Base-by-base conservation (phyloP, 2,113 vertebrate genomes). In the Oncorhynchus tshawytscha region DNA sequence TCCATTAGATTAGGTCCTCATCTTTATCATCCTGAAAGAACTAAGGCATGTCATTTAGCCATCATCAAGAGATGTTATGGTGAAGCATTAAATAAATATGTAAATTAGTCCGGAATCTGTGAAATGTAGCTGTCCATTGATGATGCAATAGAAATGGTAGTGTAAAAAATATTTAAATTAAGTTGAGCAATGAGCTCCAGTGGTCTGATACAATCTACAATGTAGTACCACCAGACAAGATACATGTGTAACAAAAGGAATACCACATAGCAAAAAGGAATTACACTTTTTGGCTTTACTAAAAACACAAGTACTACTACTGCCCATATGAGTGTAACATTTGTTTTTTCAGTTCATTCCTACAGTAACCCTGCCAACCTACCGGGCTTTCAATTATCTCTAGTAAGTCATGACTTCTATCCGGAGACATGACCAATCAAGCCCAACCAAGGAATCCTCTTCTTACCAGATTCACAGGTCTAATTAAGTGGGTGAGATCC, bases 181-280 rank as follows among this genome's bases (percentile, higher is more conserved):
- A 90, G 84, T 89, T 82, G 86, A 86, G 48, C 12, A 82, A 92
- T 91, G 88, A 90, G 87, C 86, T 91, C 87, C 90, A 92, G 91
- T 91, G 90, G 92, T 91, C 91, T 87, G 87, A 92, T 91, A 93
- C 93, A 91, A 93, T 91, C 88, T 91, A 92, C 87, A 93, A 90
- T 88, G 91, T 87, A 91, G 90, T 89, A 92, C 90, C 86, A 45
- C 39, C 39, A 45, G 9, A 88, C 51, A 79, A 84, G 86, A 85
- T 86, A 82, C 86, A 73, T 67, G 81, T 78, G 88, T 78, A 66
- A 86, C 31, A 80, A 80, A 79, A 45, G 7, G 8, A 39, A 39
- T 39, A 39, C 39, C 8, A 39, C 39, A 1, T 39, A 45, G 39
- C 39, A 45, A 45, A 59, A 45, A 89, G 70, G 25, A 87, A 88